phyloP scores from a whole-genome alignment of 2,797 vertebrate species.

The Leptatherina wallacei region DNA sequence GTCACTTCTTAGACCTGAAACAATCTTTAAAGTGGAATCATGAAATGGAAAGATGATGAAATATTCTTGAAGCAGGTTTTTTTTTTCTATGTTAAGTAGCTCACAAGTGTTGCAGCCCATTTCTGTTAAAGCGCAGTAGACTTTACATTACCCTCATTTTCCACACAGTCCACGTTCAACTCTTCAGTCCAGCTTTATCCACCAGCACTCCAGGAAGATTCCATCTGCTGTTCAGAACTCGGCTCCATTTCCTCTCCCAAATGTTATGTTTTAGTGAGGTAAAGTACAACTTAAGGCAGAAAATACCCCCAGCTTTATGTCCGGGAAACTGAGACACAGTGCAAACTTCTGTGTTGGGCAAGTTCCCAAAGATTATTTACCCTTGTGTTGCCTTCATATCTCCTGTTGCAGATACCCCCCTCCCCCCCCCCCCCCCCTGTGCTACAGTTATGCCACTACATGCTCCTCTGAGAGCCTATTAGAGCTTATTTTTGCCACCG shows the following conservation, averaged over 20 bases:
- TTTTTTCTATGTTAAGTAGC: conserved; percentile 33
- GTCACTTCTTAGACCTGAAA: conserved; percentile 17
- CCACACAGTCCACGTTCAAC: conserved; percentile 12
- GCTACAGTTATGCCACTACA: conserved; percentile 19
- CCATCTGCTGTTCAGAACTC: conserved; percentile 4
- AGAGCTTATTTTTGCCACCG: conserved; percentile 47
- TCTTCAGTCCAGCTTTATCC: conserved; percentile 29
- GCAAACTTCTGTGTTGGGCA: conserved; percentile 7
- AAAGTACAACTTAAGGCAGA: conserved; percentile 5
- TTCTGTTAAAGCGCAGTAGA: conserved; percentile 22
- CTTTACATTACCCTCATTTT: conserved; percentile 26
- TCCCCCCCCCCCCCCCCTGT: not conserved
- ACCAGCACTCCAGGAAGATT: conserved; percentile 23
- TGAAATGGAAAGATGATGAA: conserved; percentile 22
- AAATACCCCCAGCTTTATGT: conserved; percentile 13
- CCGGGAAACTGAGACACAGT: conserved; percentile 18
- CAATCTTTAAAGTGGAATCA: conserved; percentile 20
- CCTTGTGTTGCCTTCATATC: not conserved
- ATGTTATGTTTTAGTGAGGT: conserved; percentile 15
- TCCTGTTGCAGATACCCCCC: conserved; percentile 16
- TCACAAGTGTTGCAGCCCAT: conserved; percentile 19
- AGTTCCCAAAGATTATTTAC: not conserved
- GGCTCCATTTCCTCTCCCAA: conserved; percentile 18
- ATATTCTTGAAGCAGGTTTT: conserved; percentile 7
- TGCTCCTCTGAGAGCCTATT: conserved; percentile 65